Evolutionary conservation across 2,113 vertebrate species (phyloP).

Genomic region (Drymodes brunneopygia): DNA sequence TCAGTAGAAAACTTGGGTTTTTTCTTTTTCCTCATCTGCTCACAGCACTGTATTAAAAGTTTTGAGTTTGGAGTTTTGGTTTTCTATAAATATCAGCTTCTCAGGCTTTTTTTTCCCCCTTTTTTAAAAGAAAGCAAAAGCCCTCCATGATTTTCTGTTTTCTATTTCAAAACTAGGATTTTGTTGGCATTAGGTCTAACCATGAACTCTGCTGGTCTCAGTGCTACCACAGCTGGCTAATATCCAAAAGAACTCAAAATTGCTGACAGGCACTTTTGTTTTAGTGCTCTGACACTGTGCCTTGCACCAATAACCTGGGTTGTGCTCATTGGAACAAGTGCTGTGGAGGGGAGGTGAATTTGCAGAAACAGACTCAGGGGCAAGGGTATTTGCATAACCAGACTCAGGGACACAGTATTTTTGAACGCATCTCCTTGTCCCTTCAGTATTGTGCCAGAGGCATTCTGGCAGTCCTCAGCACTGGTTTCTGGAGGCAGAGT

Average conservation of each 20-base stretch:
- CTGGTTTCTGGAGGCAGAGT: background rate
- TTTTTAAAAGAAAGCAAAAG: background rate
- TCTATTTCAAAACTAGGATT: background rate
- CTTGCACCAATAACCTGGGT: background rate
- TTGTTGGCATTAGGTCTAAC: background rate
- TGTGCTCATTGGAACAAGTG: background rate
- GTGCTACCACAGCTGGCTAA: background rate
- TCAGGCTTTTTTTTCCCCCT: no score
- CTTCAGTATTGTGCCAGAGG: background rate
- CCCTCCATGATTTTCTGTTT: background rate
- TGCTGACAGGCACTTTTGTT: background rate
- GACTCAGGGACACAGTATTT: background rate
- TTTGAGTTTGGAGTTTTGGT: background rate
- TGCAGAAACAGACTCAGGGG: background rate
- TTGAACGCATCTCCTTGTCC: background rate
- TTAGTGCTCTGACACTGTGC: background rate
- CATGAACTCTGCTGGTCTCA: accelerated
- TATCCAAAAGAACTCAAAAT: background rate
- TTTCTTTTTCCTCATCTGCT: background rate
- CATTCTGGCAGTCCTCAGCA: background rate
- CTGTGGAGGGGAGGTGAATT: background rate
- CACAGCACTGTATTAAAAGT: background rate
- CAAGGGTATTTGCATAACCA: background rate
- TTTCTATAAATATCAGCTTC: background rate
- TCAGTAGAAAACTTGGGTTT: background rate